Evolutionary conservation across 2,888 invertebrate species (phyloP).

Genomic region (Pinctada fucata): DNA sequence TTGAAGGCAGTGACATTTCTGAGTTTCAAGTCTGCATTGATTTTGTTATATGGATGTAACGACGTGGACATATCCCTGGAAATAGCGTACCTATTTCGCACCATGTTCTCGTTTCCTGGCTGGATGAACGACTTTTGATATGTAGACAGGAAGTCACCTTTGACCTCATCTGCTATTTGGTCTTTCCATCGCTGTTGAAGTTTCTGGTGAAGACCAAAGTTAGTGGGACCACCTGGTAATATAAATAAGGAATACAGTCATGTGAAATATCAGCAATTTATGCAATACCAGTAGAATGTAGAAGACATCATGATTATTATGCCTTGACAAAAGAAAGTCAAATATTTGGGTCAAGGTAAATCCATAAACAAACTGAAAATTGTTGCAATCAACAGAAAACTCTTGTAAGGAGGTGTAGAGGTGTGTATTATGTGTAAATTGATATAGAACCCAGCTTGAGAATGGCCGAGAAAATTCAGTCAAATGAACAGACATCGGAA

Average conservation of each 20-base stretch:
- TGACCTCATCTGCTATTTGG: constrained; percentile 60
- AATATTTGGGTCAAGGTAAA: no score
- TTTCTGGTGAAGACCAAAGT: constrained; percentile 66
- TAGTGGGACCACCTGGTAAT: constrained; percentile 69
- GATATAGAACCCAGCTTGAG: no score
- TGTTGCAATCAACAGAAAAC: no score
- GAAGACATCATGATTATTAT: no score
- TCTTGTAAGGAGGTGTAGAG: no score
- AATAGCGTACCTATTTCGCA: constrained; percentile 59
- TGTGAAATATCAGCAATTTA: no score
- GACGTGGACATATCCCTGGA: constrained; percentile 65
- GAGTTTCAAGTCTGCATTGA: constrained; percentile 70
- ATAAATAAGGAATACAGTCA: constrained; percentile 1
- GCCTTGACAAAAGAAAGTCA: no score
- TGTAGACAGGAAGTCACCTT: constrained; percentile 65
- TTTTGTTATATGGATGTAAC: constrained; percentile 66
- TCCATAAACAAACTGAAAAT: no score
- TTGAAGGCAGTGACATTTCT: constrained; percentile 56
- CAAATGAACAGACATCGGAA: no score
- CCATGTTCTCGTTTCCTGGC: constrained; percentile 47
- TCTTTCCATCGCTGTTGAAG: constrained; percentile 56
- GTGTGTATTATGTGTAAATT: no score
- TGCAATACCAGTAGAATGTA: not conserved
- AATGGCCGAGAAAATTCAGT: no score
- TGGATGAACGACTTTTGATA: constrained; percentile 57